These are phyloP conservation scores for Caenorhabditis auriculariae DNA, from an alignment of 2,888 invertebrate genomes.

Conservation along the genomic window DNA sequence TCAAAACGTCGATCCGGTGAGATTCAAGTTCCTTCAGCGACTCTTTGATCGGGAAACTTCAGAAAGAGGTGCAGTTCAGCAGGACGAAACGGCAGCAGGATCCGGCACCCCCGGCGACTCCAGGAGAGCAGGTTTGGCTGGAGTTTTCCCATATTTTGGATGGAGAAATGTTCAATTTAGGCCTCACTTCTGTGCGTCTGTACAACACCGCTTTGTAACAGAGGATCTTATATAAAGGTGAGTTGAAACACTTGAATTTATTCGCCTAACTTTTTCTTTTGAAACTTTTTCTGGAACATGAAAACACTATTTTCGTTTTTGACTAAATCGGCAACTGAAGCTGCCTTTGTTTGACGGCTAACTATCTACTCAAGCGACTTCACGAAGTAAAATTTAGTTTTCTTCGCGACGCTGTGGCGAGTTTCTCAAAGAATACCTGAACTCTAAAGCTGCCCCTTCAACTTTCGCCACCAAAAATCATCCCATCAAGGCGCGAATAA, in stretches of 20 bases:
- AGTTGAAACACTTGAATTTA: background rate
- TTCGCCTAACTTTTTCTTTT: background rate
- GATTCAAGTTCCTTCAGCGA: background rate
- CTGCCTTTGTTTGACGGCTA: no score
- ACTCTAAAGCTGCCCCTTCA: no score
- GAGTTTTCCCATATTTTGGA: background rate
- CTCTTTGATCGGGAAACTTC: background rate
- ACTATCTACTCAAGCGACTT: no score
- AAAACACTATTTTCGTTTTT: no score
- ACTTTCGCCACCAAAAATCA: no score
- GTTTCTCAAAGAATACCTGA: no score
- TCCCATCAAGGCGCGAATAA: no score
- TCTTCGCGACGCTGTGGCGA: no score
- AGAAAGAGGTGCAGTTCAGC: background rate
- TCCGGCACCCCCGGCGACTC: constrained; percentile 22
- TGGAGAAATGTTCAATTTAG: constrained; percentile 1
- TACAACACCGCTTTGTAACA: constrained; percentile 47
- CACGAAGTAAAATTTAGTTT: no score
- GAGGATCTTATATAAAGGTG: constrained; percentile 41
- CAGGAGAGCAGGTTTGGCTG: constrained; percentile 20
- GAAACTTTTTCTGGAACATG: no score
- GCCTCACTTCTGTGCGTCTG: constrained; percentile 49
- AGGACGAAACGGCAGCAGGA: constrained; percentile 6
- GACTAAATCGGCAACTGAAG: no score
- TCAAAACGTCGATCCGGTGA: constrained; percentile 54